Evolutionary conservation across 1,140 invertebrate genomes (phyloP), one percentile per base, ranked within the genome.

Genomic region (Drosophila mauritiana): DNA sequence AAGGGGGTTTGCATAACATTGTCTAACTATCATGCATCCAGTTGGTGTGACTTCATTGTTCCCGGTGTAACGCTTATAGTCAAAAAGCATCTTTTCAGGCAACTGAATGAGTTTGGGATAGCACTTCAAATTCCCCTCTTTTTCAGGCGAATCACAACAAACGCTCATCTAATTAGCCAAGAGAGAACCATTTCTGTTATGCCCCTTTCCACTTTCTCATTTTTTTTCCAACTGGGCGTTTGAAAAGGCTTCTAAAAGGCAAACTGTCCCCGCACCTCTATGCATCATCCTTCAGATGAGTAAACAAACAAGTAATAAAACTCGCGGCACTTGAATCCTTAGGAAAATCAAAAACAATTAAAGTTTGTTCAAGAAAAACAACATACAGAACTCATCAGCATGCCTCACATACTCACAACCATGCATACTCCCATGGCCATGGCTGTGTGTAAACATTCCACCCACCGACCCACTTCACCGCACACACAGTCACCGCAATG

Each of bases 351-450:
- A 88, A 88, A 88, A 88, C 83, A 88, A 88, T 88, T 88, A 83
- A 88, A 88, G 83, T 88, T 88, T 88, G 83, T 78, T 89, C 80
- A 83, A 89, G 79, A 77, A 89, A 88, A 88, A 89, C 84, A 89
- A 89, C 78, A 88, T 83, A 73, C 83, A 86, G 81, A 88, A 83
- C 84, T 89, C 83, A 88, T 83, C 75, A 75, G 83, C 56, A 52
- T 69, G 51, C 61, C 55, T 20, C 39, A 45, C 64, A 72, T 64
- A 69, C 69, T 39, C 13, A 11, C 37, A 63, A 63, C 63, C 40
- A 61, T 54, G 34, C 56, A 31, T 6, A 31, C 17, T 43, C 51
- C 51, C 37, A 27, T n/a, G 20, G 49, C 42, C 63, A 77, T 80
- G 17, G 17, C 17, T 17, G 75, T 77, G 70, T 73, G 83, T 83